Evolutionary conservation across 1,140 invertebrate genomes (phyloP).

Genomic region (Bombus confusus): DNA sequence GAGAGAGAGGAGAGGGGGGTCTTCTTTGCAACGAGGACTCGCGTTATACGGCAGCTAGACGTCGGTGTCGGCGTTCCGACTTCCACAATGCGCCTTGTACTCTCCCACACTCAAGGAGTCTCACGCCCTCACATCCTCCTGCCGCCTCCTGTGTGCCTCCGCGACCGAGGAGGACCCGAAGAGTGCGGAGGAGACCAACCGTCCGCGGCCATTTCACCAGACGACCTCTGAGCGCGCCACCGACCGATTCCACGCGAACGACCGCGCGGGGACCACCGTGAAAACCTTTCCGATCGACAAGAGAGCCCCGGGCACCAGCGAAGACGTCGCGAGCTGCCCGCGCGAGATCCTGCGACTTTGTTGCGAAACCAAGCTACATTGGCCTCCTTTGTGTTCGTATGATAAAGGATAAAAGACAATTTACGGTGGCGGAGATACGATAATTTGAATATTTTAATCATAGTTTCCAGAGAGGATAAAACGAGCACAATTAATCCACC

Average conservation of each 20-base stretch:
- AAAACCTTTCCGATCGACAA: constrained; percentile 28
- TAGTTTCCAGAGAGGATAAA: too few species aligned
- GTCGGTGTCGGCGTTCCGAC: constrained; percentile 68
- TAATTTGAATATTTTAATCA: too few species aligned
- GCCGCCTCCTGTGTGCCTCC: constrained; percentile 37
- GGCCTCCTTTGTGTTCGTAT: too few species aligned
- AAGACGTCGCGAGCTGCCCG: not conserved
- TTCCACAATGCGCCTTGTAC: constrained; percentile 82
- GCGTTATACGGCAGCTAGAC: constrained; percentile 62
- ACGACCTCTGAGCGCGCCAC: constrained; percentile 52
- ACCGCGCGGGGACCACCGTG: constrained; percentile 21
- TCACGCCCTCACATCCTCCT: constrained; percentile 83
- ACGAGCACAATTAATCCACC: too few species aligned
- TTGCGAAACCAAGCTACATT: too few species aligned
- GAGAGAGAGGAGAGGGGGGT: constrained; percentile 24
- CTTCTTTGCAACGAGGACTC: constrained; percentile 14
- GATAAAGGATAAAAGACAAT: too few species aligned
- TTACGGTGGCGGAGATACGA: too few species aligned
- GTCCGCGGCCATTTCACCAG: constrained; percentile 64
- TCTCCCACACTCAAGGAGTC: constrained; percentile 82
- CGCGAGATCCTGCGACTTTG: too few species aligned
- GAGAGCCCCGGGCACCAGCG: not conserved
- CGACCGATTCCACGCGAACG: constrained; percentile 17
- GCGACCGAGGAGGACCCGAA: constrained; percentile 55
- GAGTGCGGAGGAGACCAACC: constrained; percentile 33